These are phyloP conservation scores for Chrysocyon brachyurus DNA, from an alignment of 2,797 vertebrate genomes.

Conservation along the genomic window DNA sequence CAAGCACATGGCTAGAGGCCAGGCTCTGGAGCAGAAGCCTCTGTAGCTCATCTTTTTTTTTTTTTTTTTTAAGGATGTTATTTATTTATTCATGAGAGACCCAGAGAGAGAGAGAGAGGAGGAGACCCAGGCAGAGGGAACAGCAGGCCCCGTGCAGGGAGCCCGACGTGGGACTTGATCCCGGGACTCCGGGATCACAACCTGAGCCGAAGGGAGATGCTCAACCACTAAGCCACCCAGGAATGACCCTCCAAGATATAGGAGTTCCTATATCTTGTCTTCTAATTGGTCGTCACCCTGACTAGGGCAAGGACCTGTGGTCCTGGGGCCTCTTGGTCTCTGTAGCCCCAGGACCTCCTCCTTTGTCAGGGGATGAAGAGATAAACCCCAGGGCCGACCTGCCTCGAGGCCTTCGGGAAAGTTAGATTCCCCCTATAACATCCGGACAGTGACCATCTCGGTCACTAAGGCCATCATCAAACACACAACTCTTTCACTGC, in stretches of 20 bases:
- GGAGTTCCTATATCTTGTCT: not conserved
- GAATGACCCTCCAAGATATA: too few relatives aligned
- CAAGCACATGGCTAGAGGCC: rapidly evolving
- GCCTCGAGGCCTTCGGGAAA: not conserved
- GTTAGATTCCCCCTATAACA: rapidly evolving
- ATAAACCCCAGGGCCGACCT: not conserved
- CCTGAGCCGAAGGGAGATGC: too few relatives aligned
- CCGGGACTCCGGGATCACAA: too few relatives aligned
- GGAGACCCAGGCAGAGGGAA: too few relatives aligned
- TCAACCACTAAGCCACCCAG: too few relatives aligned
- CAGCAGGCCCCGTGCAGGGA: too few relatives aligned
- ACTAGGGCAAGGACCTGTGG: rapidly evolving
- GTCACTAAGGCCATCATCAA: rapidly evolving
- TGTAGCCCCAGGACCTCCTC: rapidly evolving
- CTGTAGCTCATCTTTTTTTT: not conserved
- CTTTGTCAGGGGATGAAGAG: not conserved
- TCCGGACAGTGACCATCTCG: rapidly evolving
- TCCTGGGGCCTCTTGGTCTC: not conserved
- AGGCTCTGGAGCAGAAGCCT: not conserved
- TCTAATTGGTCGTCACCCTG: rapidly evolving
- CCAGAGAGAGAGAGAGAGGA: too few relatives aligned
- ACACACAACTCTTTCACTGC: not conserved
- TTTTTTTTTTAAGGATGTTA: too few relatives aligned
- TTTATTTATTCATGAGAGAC: too few relatives aligned
- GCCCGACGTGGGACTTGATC: too few relatives aligned